Evolutionary conservation across 2,888 invertebrate species (phyloP).

Genomic region (Nymphalis c-album): DNA sequence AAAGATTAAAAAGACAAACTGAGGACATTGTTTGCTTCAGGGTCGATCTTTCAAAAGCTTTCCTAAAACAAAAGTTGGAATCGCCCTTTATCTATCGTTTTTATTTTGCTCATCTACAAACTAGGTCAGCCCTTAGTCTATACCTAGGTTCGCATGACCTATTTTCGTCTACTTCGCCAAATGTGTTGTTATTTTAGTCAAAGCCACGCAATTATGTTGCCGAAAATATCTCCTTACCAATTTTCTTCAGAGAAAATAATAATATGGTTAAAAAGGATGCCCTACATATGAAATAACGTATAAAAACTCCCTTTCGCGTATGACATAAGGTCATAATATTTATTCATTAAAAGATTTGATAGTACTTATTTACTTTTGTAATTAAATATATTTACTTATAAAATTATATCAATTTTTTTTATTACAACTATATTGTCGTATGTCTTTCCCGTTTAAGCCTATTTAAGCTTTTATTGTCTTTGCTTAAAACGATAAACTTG

Average conservation of each 20-base stretch:
- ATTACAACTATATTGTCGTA: too few species aligned
- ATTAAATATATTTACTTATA: too few species aligned
- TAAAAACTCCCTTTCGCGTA: neutral
- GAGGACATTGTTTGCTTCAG: constrained; percentile 1
- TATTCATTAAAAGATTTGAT: too few species aligned
- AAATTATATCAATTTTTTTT: too few species aligned
- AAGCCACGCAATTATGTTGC: constrained; percentile 27
- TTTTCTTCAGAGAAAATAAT: constrained; percentile 17
- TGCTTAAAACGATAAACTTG: too few species aligned
- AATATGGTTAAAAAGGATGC: constrained; percentile 12
- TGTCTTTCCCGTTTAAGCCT: too few species aligned
- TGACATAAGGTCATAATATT: neutral
- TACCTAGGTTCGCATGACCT: constrained; percentile 31
- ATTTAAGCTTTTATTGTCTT: too few species aligned
- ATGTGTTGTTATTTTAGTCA: constrained; percentile 34
- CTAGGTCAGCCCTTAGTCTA: constrained; percentile 34
- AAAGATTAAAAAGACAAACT: constrained; percentile 18
- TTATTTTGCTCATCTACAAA: constrained; percentile 35
- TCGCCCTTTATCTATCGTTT: constrained; percentile 31
- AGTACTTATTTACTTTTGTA: too few species aligned
- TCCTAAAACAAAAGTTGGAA: constrained; percentile 30
- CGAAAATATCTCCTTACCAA: constrained; percentile 20
- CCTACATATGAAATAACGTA: neutral
- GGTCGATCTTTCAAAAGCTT: constrained; percentile 20
- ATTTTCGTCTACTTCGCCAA: constrained; percentile 34